Percentiles rank a stretch among this genome's conserved stretches.
phyloP scores from a whole-genome alignment of 2,797 vertebrate genomes.

The Cygnus olor region DNA sequence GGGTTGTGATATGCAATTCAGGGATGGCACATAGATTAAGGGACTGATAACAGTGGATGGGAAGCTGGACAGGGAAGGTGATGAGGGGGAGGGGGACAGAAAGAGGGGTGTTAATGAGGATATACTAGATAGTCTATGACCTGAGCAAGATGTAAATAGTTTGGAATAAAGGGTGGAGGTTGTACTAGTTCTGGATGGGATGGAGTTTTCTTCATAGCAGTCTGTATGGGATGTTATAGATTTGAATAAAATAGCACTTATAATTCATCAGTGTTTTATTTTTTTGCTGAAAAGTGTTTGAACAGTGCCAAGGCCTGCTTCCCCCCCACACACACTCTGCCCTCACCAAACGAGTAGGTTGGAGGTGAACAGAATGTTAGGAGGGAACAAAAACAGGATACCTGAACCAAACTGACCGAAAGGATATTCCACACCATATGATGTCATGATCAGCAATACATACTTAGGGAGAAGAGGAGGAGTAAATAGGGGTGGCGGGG shows the following conservation, averaged over 20 bases:
- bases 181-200: neutral
- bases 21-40: neutral
- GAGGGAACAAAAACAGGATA: neutral
- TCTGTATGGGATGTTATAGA: neutral
- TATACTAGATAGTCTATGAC: accelerated
- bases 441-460: neutral
- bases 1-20: neutral
- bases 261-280: neutral
- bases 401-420: neutral
- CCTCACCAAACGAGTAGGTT: accelerated
- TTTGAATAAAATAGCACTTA: neutral
- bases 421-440: neutral
- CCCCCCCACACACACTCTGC: neutral
- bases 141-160: neutral
- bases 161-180: neutral
- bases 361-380: neutral
- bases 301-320: neutral
- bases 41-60: neutral
- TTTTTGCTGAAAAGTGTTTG: neutral
- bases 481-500: neutral
- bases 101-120: neutral
- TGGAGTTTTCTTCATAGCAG: neutral
- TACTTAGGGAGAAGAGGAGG: neutral
- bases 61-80: neutral
- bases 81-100: neutral